These are phyloP conservation scores for Aricia artaxerxes DNA, from an alignment of 2,888 invertebrate species.

Conservation along the genomic window DNA sequence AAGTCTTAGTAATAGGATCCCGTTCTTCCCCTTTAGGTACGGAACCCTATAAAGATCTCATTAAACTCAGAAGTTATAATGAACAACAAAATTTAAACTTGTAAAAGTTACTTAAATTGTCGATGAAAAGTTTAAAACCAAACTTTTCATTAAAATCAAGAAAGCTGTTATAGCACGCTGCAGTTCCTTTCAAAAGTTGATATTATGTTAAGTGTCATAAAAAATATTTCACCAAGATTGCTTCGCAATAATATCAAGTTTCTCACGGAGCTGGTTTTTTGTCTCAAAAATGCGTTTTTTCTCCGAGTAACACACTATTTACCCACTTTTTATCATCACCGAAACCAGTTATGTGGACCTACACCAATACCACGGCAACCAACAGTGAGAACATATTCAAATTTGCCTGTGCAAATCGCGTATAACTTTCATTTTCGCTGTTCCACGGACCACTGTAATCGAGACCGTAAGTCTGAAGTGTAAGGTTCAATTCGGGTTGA, in stretches of 20 bases:
- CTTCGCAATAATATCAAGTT: neutral
- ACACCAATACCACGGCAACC: conserved; percentile 41
- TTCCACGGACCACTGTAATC: conserved; percentile 41
- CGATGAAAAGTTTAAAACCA: no score
- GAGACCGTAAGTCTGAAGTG: conserved; percentile 44
- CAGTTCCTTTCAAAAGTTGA: neutral
- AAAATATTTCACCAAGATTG: neutral
- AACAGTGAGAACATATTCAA: conserved; percentile 62
- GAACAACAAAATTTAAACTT: no score
- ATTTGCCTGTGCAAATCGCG: conserved; percentile 74
- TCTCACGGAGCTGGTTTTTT: conserved; percentile 2
- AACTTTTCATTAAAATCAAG: no score
- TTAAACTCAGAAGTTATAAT: no score
- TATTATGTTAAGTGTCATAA: neutral
- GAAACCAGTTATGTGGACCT: conserved; percentile 37
- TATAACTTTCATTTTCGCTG: conserved; percentile 75
- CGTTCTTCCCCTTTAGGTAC: no score
- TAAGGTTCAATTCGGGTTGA: conserved; percentile 49
- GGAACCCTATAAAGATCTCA: no score
- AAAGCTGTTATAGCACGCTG: no score
- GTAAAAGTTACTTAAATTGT: no score
- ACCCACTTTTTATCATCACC: neutral
- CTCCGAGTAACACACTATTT: neutral
- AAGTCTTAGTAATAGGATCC: no score
- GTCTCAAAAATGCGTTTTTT: neutral